Evolutionary conservation across 2,888 invertebrate species (phyloP), one percentile per base, ranked within the genome.

Genomic region (Agonum fuliginosum): DNA sequence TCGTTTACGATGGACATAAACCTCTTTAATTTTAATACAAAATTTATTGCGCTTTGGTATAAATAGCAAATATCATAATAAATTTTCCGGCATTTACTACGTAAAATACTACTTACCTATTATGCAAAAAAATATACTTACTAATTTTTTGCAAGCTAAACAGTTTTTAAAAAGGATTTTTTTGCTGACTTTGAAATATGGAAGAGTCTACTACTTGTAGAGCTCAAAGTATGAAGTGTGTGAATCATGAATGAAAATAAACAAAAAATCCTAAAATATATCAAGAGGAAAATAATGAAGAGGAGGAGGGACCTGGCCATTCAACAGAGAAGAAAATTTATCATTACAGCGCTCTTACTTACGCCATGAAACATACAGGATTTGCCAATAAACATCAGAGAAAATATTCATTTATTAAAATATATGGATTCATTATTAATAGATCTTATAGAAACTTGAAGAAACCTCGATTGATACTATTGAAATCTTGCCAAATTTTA

Each of bases 201-300:
- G 54, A 54, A 54, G 20, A 24, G 24, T 12, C 22, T 54, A 43
- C 14, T 14, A 54, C n/a, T 24, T n/a, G n/a, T n/a, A n/a, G n/a
- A n/a, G n/a, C n/a, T n/a, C n/a, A n/a, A n/a, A 22, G 24, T 3
- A 54, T 20, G 22, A 54, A 54, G 54, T 37, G 12, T 12, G 37
- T 54, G 54, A 54, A n/a, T 54, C 54, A 54, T 24, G 24, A 22
- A 24, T 54, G 54, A 54, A 54, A 54, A 54, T 54, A 54, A 54
- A 54, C 54, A 54, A 54, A 54, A 54, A 54, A 54, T 54, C 54
- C 54, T 24, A 54, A 54, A 54, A 54, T 54, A 54, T 54, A 54
- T 54, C 24, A 54, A 24, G 54, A 54, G 24, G 22, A 54, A 54
- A 24, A 54, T 54, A 12, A 54, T 24, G 22, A n/a, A 12, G 22